Evolutionary conservation across 2,888 invertebrate species (phyloP).

Genomic region (Polymixis lichenea): DNA sequence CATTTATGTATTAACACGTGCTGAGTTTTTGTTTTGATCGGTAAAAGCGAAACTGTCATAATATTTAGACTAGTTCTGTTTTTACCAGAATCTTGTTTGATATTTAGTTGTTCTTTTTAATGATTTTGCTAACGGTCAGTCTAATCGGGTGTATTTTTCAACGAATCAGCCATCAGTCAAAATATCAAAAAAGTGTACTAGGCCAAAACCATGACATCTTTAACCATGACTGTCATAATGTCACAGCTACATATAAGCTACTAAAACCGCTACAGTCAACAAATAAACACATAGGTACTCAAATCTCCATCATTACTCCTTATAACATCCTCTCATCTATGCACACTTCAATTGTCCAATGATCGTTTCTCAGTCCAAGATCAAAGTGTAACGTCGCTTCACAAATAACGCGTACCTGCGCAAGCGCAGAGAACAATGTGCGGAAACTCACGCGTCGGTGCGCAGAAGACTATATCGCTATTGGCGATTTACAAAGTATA

Average conservation of each 20-base stretch:
- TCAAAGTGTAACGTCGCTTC: constrained; percentile 56
- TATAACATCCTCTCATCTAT: constrained; percentile 4
- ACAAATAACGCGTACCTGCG: constrained; percentile 55
- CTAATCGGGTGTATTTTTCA: neutral
- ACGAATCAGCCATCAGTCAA: too few relatives aligned
- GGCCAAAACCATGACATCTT: neutral
- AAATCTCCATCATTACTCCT: constrained; percentile 9
- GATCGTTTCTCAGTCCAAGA: constrained; percentile 54
- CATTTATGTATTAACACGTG: constrained; percentile 65
- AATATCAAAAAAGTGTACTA: neutral
- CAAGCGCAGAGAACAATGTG: constrained; percentile 72
- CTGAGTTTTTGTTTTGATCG: constrained; percentile 37
- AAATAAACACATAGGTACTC: neutral
- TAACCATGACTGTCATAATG: neutral
- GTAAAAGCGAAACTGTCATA: constrained; percentile 29
- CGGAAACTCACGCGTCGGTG: constrained; percentile 76
- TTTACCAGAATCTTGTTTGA: neutral
- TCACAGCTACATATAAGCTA: neutral
- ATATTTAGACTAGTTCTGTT: constrained; percentile 30
- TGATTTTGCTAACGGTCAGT: neutral
- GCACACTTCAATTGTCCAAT: constrained; percentile 44
- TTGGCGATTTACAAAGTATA: constrained; percentile 67
- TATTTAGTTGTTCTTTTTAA: constrained; percentile 12
- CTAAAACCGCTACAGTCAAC: neutral
- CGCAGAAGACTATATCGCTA: constrained; percentile 64